Evolutionary conservation across 1,140 invertebrate species (phyloP).

Genomic region (Papilio machaon): DNA sequence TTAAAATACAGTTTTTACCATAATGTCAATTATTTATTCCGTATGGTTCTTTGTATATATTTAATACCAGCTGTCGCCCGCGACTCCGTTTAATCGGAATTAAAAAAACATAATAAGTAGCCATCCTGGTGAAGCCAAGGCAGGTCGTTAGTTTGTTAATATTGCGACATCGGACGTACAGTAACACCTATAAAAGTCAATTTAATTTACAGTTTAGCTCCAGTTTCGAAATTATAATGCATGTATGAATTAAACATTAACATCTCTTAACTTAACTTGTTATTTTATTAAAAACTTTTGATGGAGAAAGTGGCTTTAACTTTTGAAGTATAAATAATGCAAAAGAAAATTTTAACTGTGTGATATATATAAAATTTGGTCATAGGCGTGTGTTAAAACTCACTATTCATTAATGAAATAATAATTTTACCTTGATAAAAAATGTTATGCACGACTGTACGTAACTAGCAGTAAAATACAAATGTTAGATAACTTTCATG

Average conservation of each 20-base stretch:
- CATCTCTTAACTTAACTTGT: not conserved
- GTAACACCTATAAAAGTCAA: not conserved
- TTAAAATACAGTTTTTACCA: no score
- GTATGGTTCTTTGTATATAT: no score
- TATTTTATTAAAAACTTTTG: not conserved
- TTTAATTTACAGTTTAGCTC: constrained; percentile 14
- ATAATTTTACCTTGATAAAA: not conserved
- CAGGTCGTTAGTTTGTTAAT: not conserved
- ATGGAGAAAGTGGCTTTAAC: not conserved
- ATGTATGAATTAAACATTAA: constrained; percentile 9
- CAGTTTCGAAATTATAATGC: not conserved
- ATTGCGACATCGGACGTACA: not conserved
- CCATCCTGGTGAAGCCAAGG: no score
- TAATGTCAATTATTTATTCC: no score
- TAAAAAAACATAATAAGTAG: no score
- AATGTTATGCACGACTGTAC: constrained; percentile 7
- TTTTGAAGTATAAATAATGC: not conserved
- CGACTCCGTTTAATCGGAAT: no score
- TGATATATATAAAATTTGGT: not conserved
- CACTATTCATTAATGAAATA: not conserved
- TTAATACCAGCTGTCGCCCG: no score
- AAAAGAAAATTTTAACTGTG: not conserved
- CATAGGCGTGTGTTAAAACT: not conserved
- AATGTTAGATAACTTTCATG: constrained; percentile 1
- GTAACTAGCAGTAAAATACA: not conserved